phyloP scores from a whole-genome alignment of 2,888 invertebrate genomes.

The Ochropleura plecta region DNA sequence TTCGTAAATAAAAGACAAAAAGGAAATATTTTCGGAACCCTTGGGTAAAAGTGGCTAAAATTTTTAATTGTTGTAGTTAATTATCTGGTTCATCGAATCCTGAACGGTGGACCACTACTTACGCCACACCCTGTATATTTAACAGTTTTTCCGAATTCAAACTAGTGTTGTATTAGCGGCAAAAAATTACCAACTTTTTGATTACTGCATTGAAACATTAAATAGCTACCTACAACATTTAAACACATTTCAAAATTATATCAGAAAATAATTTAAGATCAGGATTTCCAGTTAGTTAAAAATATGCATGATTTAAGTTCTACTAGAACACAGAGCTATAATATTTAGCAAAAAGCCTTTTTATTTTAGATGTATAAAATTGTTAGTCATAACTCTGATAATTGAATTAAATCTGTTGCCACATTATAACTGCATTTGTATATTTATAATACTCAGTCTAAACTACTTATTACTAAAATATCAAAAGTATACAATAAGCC shows the following conservation, averaged over 20 bases:
- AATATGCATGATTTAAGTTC: slow-evolving; percentile 9
- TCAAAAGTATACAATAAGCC: slow-evolving; percentile 3
- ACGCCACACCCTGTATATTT: too few species aligned
- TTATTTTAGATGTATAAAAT: slow-evolving; percentile 6
- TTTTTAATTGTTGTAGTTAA: too few species aligned
- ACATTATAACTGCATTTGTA: neutral
- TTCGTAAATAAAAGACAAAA: too few species aligned
- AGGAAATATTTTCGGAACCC: too few species aligned
- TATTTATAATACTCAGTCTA: slow-evolving; percentile 17
- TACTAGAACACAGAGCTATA: neutral
- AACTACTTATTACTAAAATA: slow-evolving; percentile 31
- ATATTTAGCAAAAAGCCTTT: neutral
- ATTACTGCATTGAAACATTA: neutral
- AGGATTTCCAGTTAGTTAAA: neutral
- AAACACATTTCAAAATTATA: neutral
- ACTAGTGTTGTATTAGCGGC: neutral
- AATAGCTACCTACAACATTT: neutral
- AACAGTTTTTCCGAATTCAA: neutral
- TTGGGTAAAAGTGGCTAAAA: too few species aligned
- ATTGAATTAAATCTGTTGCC: slow-evolving; percentile 7
- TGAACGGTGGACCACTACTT: too few species aligned
- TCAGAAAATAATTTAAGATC: neutral
- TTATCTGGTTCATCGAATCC: too few species aligned
- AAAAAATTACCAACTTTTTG: neutral
- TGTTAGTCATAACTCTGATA: neutral